Evolutionary conservation across 2,113 vertebrate genomes (phyloP).

Genomic region (Plecturocebus donacophilus): DNA sequence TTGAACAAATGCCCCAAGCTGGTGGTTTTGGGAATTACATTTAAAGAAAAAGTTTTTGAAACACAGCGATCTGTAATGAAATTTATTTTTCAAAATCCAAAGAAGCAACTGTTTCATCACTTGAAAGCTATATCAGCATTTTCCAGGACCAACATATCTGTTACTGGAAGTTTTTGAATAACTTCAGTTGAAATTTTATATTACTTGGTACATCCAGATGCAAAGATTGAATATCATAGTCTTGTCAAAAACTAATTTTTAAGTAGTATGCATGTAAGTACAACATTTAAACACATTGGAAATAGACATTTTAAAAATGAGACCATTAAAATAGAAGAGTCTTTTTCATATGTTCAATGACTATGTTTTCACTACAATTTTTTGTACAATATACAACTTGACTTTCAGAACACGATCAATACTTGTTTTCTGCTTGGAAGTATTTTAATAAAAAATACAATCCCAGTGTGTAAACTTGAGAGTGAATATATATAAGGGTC

Average conservation of each 20-base stretch:
- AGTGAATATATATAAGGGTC: not conserved
- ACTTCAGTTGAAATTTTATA: not conserved
- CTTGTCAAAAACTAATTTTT: not conserved
- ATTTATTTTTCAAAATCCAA: not conserved
- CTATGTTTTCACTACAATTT: not conserved
- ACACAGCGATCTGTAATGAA: not conserved
- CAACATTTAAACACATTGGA: not conserved
- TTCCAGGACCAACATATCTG: not conserved
- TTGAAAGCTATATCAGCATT: not conserved
- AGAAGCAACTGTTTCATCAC: not conserved
- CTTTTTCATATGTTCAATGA: not conserved
- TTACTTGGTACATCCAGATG: not conserved
- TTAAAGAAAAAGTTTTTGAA: not conserved
- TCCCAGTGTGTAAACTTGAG: not conserved
- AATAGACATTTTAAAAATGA: not conserved
- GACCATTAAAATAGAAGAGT: not conserved
- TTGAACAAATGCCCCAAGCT: not conserved
- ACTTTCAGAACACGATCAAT: not conserved
- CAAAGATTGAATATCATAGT: not conserved
- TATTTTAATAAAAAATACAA: not conserved
- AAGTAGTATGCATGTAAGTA: not conserved
- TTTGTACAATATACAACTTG: not conserved
- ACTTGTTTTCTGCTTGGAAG: not conserved
- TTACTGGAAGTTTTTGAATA: slow-evolving; percentile 14
- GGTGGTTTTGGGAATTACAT: not conserved